Conservation (phyloP, 2,888 invertebrate species). For the Caenorhabditis parvicauda region DNA sequence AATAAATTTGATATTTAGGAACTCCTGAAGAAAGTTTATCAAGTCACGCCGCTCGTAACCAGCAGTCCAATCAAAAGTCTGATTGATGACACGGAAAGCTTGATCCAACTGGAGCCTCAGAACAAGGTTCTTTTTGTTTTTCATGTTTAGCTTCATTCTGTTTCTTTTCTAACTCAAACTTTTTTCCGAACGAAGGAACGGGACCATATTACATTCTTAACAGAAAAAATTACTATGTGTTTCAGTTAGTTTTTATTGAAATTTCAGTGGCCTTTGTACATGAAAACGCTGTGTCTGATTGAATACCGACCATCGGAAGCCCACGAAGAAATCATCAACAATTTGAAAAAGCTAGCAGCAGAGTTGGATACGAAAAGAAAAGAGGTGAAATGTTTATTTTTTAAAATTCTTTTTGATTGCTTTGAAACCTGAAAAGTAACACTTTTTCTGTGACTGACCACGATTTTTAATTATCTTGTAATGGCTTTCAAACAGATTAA, state of each 20-base stretch:
- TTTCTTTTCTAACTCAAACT: neutral
- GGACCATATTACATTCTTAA: neutral
- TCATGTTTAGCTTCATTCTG: too few relatives aligned
- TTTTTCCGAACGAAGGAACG: neutral
- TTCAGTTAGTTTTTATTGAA: neutral
- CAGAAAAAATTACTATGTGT: neutral
- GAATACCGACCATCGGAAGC: slow-evolving; percentile 16
- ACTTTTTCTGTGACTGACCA: too few relatives aligned
- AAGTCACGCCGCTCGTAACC: slow-evolving; percentile 1
- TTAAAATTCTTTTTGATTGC: too few relatives aligned
- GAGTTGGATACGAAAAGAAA: slow-evolving; percentile 17
- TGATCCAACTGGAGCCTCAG: slow-evolving; percentile 21
- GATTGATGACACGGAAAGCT: slow-evolving; percentile 12
- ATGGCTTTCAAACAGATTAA: too few relatives aligned
- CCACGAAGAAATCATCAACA: slow-evolving; percentile 20
- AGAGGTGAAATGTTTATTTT: neutral
- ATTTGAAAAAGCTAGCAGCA: slow-evolving; percentile 13
- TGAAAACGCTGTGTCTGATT: slow-evolving; percentile 23
- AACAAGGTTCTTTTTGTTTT: slow-evolving; percentile 14
- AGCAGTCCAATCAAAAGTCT: slow-evolving; percentile 13
- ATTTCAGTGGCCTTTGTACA: slow-evolving; percentile 34
- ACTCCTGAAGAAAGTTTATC: slow-evolving; percentile 11
- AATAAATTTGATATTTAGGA: too few relatives aligned
- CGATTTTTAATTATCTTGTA: too few relatives aligned
- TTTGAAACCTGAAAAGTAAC: too few relatives aligned